These are phyloP conservation scores for Keiferia lycopersicella DNA, from an alignment of 2,888 invertebrate genomes.

Conservation along the genomic window DNA sequence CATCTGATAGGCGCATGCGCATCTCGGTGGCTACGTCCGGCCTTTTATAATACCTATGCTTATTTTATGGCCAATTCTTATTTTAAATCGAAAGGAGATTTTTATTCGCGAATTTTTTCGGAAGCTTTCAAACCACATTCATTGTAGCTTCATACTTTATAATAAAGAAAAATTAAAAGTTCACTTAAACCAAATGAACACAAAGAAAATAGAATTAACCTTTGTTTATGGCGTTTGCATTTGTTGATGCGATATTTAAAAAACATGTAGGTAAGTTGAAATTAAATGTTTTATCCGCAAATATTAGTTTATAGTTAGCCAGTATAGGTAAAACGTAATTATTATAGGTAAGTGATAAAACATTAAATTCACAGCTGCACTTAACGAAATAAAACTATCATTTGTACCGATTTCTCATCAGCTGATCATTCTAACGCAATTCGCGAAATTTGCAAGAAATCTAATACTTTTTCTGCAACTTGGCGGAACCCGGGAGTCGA, in stretches of 20 bases:
- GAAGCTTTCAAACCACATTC: background rate
- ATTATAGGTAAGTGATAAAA: too few relatives aligned
- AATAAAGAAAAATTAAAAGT: too few relatives aligned
- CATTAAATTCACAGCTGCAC: too few relatives aligned
- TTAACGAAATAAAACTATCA: background rate
- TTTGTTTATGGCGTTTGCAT: too few relatives aligned
- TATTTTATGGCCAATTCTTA: background rate
- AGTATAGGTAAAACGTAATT: too few relatives aligned
- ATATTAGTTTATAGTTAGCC: too few relatives aligned
- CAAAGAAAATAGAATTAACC: too few relatives aligned
- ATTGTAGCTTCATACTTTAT: background rate
- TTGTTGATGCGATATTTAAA: too few relatives aligned
- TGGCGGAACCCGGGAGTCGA: slow-evolving; percentile 50
- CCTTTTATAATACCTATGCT: slow-evolving; percentile 37
- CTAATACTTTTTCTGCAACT: slow-evolving; percentile 22
- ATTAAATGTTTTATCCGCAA: too few relatives aligned
- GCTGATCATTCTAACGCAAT: background rate
- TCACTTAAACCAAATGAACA: too few relatives aligned
- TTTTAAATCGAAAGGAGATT: background rate
- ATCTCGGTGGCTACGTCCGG: slow-evolving; percentile 53
- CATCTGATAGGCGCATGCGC: slow-evolving; percentile 60
- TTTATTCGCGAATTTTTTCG: background rate
- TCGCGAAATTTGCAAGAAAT: slow-evolving; percentile 23
- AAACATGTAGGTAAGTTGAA: too few relatives aligned
- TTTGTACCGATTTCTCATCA: background rate